A percentile compares a stretch with the other conserved stretches of the same genome.
phyloP scores from a whole-genome alignment of 1,140 invertebrate genomes.

The Portunus trituberculatus region DNA sequence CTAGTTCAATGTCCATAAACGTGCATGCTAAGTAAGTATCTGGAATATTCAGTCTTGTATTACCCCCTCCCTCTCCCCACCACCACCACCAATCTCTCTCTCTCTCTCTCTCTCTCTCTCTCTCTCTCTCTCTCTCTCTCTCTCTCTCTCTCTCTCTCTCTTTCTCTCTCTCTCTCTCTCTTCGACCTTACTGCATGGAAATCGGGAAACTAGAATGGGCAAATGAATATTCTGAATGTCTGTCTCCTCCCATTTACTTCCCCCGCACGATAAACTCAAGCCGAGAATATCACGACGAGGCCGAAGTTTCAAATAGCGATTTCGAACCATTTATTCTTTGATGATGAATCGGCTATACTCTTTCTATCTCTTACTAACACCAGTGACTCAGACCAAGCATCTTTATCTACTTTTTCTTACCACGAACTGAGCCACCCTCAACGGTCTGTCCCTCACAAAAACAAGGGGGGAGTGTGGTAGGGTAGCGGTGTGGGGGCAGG shows the following conservation, averaged over 20 bases:
- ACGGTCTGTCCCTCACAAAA: background rate
- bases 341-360: too few species aligned
- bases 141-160: background rate
- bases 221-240: constrained; percentile 2
- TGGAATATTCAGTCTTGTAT: background rate
- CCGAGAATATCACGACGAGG: too few species aligned
- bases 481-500: background rate
- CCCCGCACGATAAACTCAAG: background rate
- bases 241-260: background rate
- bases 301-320: too few species aligned
- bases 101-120: background rate
- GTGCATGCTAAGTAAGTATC: background rate
- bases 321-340: too few species aligned
- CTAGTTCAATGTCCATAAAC: background rate
- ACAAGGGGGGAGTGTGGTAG: background rate
- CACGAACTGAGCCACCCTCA: too few species aligned
- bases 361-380: too few species aligned
- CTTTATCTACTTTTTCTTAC: too few species aligned
- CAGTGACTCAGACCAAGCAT: too few species aligned
- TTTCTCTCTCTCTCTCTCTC: background rate
- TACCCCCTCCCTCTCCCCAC: background rate
- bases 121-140: background rate
- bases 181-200: background rate
- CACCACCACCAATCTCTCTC: background rate
- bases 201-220: background rate